Conservation (phyloP, 2,888 invertebrate genomes). For the Rhagophthalmus giganteus region DNA sequence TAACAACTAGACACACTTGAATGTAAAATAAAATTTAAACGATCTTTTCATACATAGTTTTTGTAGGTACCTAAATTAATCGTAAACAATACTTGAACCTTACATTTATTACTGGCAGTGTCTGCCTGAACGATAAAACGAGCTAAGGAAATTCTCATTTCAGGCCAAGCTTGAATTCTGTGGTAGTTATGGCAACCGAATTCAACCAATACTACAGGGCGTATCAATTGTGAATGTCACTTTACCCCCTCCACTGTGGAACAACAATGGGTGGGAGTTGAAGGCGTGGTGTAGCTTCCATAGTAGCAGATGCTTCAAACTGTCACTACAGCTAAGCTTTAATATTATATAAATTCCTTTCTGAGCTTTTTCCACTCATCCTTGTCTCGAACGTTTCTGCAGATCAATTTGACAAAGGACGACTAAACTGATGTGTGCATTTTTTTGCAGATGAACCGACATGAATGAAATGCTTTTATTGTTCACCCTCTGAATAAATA, state of each 20-base stretch:
- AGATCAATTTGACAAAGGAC: slow-evolving; percentile 10
- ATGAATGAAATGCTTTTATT: slow-evolving; percentile 53
- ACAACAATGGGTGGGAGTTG: slow-evolving; percentile 29
- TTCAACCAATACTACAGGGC: slow-evolving; percentile 40
- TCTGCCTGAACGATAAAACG: too few relatives aligned
- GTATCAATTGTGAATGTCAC: slow-evolving; percentile 33
- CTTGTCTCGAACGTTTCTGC: slow-evolving; percentile 10
- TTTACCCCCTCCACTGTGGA: slow-evolving; percentile 31
- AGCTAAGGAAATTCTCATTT: slow-evolving; percentile 10
- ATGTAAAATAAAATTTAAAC: too few relatives aligned
- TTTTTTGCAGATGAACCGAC: slow-evolving; percentile 24
- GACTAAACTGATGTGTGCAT: slow-evolving; percentile 15
- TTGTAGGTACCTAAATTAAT: not conserved
- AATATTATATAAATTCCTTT: slow-evolving; percentile 20
- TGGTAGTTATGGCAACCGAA: slow-evolving; percentile 42
- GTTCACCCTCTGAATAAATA: slow-evolving; percentile 53
- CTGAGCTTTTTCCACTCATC: slow-evolving; percentile 22
- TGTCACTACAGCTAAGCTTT: slow-evolving; percentile 35
- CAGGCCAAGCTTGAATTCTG: slow-evolving; percentile 1
- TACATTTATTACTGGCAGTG: too few relatives aligned
- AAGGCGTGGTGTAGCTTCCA: slow-evolving; percentile 40
- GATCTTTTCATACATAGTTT: too few relatives aligned
- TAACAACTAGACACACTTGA: too few relatives aligned
- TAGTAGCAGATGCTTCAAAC: slow-evolving; percentile 43
- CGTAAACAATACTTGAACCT: too few relatives aligned